A percentile compares a stretch with the other conserved stretches of the same genome.
Conservation (phyloP, 2,113 vertebrate genomes). For the Echinops telfairi region DNA sequence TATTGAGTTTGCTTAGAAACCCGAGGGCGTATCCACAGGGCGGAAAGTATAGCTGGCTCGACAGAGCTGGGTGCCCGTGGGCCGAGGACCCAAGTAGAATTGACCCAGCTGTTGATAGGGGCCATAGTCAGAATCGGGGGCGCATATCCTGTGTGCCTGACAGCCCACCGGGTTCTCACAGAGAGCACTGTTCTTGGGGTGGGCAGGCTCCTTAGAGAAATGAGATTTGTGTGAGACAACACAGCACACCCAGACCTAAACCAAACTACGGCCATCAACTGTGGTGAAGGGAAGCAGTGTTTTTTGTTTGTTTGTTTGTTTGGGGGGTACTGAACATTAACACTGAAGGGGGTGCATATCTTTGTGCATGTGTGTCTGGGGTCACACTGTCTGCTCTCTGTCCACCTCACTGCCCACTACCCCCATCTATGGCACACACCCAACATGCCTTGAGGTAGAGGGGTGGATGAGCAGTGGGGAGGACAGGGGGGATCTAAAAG, state of each 20-base stretch:
- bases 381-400: neutral
- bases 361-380: neutral
- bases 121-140: neutral
- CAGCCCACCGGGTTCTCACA: neutral
- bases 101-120: neutral
- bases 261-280: neutral
- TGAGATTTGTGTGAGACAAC: neutral
- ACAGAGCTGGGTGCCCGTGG: neutral
- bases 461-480: no score
- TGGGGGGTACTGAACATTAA: neutral
- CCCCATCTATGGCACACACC: no score
- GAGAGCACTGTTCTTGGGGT: slow-evolving; percentile 21
- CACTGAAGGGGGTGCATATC: neutral
- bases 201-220: neutral
- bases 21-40: neutral
- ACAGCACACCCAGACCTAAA: neutral
- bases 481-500: no score
- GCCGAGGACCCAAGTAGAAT: no score
- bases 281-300: neutral
- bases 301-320: slow-evolving; percentile 5
- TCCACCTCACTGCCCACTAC: no score
- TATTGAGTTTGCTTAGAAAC: slow-evolving; percentile 41
- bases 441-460: no score
- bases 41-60: neutral
- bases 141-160: neutral